phyloP scores from a whole-genome alignment of 2,888 invertebrate genomes.

The Agriopis leucophaearia region DNA sequence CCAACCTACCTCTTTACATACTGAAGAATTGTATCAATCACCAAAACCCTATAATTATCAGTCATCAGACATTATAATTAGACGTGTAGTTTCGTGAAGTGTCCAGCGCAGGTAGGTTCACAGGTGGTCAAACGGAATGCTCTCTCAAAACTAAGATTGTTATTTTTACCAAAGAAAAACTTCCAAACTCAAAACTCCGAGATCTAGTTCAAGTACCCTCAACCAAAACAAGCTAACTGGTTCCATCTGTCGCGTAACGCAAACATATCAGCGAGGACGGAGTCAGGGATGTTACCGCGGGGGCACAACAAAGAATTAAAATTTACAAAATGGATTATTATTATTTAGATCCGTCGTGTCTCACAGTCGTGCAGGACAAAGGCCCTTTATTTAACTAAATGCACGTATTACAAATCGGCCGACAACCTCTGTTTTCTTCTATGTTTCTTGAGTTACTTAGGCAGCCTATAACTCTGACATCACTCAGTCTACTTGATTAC shows the following conservation, averaged over 20 bases:
- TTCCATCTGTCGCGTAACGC: conserved; percentile 24
- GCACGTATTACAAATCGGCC: no score
- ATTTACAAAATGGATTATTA: background rate
- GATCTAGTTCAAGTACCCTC: conserved; percentile 29
- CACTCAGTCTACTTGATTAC: no score
- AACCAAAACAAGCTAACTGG: conserved; percentile 31
- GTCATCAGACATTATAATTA: background rate
- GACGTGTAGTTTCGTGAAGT: background rate
- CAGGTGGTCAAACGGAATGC: conserved; percentile 20
- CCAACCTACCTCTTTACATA: no score
- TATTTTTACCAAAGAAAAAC: conserved; percentile 20
- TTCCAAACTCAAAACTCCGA: conserved; percentile 9
- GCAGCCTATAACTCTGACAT: no score
- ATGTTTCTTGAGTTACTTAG: no score
- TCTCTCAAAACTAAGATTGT: conserved; percentile 22
- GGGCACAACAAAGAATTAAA: background rate
- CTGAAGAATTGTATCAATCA: no score
- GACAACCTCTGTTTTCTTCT: no score
- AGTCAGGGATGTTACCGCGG: background rate
- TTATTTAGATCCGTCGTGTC: no score
- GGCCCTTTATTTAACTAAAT: no score
- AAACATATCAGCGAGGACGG: conserved; percentile 7
- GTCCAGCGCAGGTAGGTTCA: conserved; percentile 2
- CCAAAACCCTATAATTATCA: no score
- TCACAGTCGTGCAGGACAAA: no score